phyloP scores from a whole-genome alignment of 2,888 invertebrate genomes.

The Ischnura elegans region DNA sequence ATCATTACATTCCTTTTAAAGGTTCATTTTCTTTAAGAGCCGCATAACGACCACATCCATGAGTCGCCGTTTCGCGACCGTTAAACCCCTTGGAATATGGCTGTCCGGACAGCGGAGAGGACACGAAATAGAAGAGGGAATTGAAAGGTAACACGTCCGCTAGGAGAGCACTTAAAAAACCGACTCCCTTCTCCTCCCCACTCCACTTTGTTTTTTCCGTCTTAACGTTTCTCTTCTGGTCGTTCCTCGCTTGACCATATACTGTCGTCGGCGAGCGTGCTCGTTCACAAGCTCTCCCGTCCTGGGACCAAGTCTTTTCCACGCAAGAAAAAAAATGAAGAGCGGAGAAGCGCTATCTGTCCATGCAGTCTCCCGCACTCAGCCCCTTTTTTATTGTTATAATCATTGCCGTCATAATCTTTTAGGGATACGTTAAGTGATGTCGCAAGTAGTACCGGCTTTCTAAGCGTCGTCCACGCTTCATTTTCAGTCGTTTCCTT shows the following conservation, averaged over 20 bases:
- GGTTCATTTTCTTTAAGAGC: slow-evolving; percentile 9
- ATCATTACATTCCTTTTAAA: slow-evolving; percentile 42
- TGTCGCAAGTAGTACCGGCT: neutral
- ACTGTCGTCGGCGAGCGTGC: neutral
- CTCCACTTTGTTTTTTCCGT: neutral
- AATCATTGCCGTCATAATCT: slow-evolving; percentile 63
- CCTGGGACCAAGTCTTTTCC: neutral
- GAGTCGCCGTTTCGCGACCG: slow-evolving; percentile 10
- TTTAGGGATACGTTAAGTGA: slow-evolving; percentile 48
- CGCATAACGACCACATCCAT: neutral
- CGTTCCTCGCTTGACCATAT: neutral
- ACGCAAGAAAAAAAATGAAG: neutral
- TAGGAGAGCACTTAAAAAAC: neutral
- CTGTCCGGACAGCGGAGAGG: neutral
- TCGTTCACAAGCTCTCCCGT: neutral
- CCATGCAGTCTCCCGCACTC: neutral
- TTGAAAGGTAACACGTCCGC: slow-evolving; percentile 56
- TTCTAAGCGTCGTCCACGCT: neutral
- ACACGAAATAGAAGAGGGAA: slow-evolving; percentile 3
- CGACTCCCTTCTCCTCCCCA: neutral
- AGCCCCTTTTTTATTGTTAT: slow-evolving; percentile 42
- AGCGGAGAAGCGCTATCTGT: neutral
- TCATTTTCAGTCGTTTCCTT: too few relatives aligned
- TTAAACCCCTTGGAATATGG: slow-evolving; percentile 1
- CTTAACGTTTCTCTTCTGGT: slow-evolving; percentile 5